Evolutionary conservation across 1,140 invertebrate genomes (phyloP), one percentile per base, ranked within the genome.

Genomic region (Elysia chlorotica): DNA sequence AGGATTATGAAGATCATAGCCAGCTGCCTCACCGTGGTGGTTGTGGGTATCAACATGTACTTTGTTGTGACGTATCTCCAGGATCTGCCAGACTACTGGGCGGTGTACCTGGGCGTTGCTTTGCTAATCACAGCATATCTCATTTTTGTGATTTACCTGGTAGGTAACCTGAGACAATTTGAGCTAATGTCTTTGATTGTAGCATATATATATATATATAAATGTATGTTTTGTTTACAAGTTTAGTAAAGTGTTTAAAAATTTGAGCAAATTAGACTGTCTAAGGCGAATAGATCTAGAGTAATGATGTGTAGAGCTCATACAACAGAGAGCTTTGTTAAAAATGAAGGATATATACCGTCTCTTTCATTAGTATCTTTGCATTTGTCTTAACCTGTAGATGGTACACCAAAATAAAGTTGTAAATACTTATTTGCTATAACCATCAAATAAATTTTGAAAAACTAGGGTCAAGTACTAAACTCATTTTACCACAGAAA

Each of bases 11-110:
- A 92, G 86, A 86, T 93, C n/a, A 84, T 93, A 23, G 88, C 93
- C 0, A 90, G 91, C 41, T 36, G 91, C 0, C 84, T 95, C 23
- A 92, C 93, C 6, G 80, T 91, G 14, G 82, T 93, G 28, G 92
- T 96, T 0, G 94, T 96, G 80, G 84, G 82, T 17, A 95, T 96
- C 75, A 96, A 96, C 83, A 89, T 95, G 61, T 95, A 92, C 83
- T 95, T 96, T 85, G 92, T 95, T 2, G 86, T 90, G 25, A 86
- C 89, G 30, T 92, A 91, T 76, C 90, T 93, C 0, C 82, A 89
- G 17, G 77, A 87, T 1, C 74, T 92, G 36, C 87, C 91, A 30
- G 21, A 65, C 54, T 78, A 85, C 37, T 89, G 91, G 91, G 86
- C 87, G 74, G 75, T 89, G 74, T 89, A 91, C 65, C 77, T 91